A percentile compares a stretch with the other conserved stretches of the same genome.
phyloP scores from a whole-genome alignment of 1,140 invertebrate genomes.

The Sminthurides bifidus region DNA sequence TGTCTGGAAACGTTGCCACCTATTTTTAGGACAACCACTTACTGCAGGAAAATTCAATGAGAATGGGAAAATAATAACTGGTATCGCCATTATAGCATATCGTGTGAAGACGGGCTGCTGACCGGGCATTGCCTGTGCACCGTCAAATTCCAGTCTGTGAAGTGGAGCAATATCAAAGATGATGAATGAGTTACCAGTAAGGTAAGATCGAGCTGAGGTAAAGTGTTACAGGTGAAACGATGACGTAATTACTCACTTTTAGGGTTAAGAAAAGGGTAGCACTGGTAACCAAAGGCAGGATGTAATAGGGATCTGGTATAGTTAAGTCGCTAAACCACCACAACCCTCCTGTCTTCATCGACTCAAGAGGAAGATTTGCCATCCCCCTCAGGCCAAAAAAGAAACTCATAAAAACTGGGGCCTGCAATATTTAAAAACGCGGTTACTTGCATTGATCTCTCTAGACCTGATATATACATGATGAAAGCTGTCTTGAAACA shows the following conservation, averaged over 20 bases:
- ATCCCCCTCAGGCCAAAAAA: slow-evolving; percentile 72
- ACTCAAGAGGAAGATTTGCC: slow-evolving; percentile 75
- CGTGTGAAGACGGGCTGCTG: slow-evolving; percentile 54
- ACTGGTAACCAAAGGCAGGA: slow-evolving; percentile 74
- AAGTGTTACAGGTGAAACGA: background rate
- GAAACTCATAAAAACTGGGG: slow-evolving; percentile 81
- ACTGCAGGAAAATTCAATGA: slow-evolving; percentile 77
- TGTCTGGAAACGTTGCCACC: background rate
- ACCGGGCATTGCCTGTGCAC: slow-evolving; percentile 47
- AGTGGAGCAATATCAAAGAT: background rate
- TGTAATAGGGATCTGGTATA: slow-evolving; percentile 73
- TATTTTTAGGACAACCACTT: slow-evolving; percentile 36
- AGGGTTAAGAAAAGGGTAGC: slow-evolving; percentile 66
- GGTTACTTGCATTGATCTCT: background rate
- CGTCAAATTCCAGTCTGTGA: slow-evolving; percentile 61
- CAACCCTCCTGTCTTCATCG: slow-evolving; percentile 74
- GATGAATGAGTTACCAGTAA: background rate
- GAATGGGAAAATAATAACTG: slow-evolving; percentile 71
- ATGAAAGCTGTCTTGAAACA: background rate
- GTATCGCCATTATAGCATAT: slow-evolving; percentile 59
- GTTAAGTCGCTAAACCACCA: slow-evolving; percentile 90
- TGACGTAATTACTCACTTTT: slow-evolving; percentile 44
- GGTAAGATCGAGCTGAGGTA: background rate
- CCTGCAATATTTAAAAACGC: slow-evolving; percentile 42
- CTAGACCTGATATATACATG: background rate